Evolutionary conservation across 2,113 vertebrate genomes (phyloP).

Genomic region (Sapajus apella): DNA sequence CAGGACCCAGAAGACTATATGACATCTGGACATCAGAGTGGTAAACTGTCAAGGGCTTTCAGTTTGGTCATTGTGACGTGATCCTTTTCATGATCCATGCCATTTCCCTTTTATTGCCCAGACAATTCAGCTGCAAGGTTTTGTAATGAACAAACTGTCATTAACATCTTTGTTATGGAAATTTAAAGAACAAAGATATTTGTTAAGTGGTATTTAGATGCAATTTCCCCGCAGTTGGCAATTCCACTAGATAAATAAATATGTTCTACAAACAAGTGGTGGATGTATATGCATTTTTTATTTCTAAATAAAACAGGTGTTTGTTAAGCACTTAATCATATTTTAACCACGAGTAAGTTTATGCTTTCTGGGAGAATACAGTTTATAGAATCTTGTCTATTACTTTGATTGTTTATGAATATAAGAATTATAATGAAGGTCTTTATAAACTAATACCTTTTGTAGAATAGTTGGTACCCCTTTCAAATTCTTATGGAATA

Average conservation of each 20-base stretch:
- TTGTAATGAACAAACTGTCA: background rate
- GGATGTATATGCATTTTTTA: background rate
- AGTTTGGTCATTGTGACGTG: background rate
- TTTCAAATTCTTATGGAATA: background rate
- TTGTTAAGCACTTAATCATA: background rate
- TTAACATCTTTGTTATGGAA: background rate
- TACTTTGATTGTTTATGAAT: background rate
- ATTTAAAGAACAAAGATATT: background rate
- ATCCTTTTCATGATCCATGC: background rate
- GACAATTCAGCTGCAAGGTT: background rate
- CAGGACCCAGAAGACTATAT: background rate
- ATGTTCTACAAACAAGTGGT: background rate
- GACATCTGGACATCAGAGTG: background rate
- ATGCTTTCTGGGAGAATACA: background rate
- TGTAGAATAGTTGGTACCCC: background rate
- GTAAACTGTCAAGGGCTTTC: background rate
- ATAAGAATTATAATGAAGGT: background rate
- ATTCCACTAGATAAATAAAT: background rate
- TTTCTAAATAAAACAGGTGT: background rate
- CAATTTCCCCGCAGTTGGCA: background rate
- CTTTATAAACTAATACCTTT: background rate
- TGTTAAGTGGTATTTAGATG: background rate
- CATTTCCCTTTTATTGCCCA: background rate
- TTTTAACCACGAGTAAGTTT: background rate
- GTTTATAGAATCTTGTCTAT: background rate